A percentile compares a stretch with the other conserved stretches of the same genome.
Conservation (phyloP, 2,888 invertebrate genomes). For the Pecten maximus region DNA sequence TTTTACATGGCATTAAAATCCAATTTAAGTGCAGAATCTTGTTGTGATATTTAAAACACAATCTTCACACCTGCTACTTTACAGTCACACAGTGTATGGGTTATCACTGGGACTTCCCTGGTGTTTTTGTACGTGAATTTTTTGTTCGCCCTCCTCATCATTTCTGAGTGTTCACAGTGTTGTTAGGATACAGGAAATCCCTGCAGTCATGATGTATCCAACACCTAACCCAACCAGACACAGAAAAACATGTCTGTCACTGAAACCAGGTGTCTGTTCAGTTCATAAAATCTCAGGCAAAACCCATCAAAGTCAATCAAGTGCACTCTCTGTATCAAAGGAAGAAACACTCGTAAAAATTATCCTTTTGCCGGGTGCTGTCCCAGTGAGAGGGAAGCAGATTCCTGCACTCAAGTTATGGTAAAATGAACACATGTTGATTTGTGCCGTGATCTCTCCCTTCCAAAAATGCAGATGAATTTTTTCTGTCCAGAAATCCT, state of each 20-base stretch:
- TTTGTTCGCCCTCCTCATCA: background rate
- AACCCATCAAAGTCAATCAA: constrained; percentile 17
- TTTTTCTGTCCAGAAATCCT: background rate
- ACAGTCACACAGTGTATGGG: background rate
- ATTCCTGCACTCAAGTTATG: background rate
- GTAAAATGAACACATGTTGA: constrained; percentile 5
- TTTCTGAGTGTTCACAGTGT: background rate
- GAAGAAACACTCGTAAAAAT: background rate
- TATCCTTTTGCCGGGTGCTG: background rate
- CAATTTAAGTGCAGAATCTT: background rate
- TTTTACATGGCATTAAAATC: background rate
- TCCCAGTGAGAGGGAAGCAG: background rate
- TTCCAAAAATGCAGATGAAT: background rate
- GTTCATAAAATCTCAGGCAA: constrained; percentile 16
- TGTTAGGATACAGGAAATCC: background rate
- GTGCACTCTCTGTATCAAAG: background rate
- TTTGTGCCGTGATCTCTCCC: background rate
- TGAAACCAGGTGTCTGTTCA: background rate
- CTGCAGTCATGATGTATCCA: background rate
- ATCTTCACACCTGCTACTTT: background rate
- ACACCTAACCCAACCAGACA: background rate
- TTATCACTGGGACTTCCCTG: background rate
- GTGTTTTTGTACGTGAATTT: background rate
- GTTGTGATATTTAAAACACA: background rate
- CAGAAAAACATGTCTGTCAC: background rate